These are phyloP conservation scores for Siniperca scherzeri DNA, from an alignment of 2,797 vertebrate genomes.

Conservation along the genomic window DNA sequence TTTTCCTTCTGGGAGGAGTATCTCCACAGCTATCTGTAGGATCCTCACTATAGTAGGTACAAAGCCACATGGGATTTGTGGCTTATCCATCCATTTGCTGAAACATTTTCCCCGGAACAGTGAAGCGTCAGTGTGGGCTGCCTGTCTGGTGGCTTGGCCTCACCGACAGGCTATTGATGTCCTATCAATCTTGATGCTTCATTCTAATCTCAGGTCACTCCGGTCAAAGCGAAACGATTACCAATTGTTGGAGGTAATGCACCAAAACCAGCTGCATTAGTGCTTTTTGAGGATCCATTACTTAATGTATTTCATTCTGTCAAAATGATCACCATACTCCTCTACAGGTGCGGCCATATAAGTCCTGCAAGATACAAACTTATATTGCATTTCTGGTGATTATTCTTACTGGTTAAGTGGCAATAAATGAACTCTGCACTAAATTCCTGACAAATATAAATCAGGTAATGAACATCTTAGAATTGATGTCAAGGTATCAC, in stretches of 20 bases:
- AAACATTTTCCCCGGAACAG: conserved; percentile 26
- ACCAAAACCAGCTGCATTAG: conserved; percentile 58
- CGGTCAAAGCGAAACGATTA: conserved; percentile 64
- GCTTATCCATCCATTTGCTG: conserved; percentile 32
- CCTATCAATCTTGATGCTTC: conserved; percentile 61
- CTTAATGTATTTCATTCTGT: conserved; percentile 37
- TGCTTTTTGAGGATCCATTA: conserved; percentile 11
- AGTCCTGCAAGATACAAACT: background rate
- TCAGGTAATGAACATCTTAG: background rate
- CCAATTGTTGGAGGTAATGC: conserved; percentile 56
- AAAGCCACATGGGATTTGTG: conserved; percentile 14
- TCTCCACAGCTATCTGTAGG: background rate
- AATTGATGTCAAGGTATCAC: background rate
- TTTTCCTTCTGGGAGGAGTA: background rate
- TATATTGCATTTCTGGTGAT: background rate
- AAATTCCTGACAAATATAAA: background rate
- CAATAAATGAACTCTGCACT: background rate
- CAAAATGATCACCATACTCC: background rate
- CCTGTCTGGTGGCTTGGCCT: conserved; percentile 21
- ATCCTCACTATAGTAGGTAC: background rate
- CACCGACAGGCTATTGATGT: conserved; percentile 69
- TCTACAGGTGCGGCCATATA: background rate
- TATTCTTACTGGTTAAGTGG: background rate
- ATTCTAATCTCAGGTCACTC: conserved; percentile 65
- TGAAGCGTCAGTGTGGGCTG: conserved; percentile 13